Conservation (phyloP, 1,140 invertebrate species). For the Physella acuta region DNA sequence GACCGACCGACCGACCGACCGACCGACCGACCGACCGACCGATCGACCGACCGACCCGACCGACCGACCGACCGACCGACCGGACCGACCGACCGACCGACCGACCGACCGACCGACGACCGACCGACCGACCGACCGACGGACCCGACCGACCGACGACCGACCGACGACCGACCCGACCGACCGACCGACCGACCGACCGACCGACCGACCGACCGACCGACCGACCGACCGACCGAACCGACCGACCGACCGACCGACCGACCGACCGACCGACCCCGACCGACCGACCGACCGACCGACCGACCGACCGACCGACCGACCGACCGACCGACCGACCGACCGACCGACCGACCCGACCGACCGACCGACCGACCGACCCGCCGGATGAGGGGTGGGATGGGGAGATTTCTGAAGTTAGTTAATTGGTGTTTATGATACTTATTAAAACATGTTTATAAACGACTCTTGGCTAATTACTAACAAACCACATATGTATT, state of each 20-base stretch:
- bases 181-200: conserved; percentile 8
- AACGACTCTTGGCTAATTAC: too few relatives aligned
- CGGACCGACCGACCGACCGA: too few relatives aligned
- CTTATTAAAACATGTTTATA: too few relatives aligned
- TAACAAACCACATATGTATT: too few relatives aligned
- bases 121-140: conserved; percentile 9
- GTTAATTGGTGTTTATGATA: too few relatives aligned
- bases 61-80: too few relatives aligned
- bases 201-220: background rate
- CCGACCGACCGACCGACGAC: too few relatives aligned
- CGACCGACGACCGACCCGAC: conserved; percentile 9
- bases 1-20: conserved; percentile 7
- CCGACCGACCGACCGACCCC: background rate
- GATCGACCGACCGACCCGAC: too few relatives aligned
- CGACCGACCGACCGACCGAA: background rate
- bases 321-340: conserved; percentile 1
- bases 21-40: conserved; percentile 9
- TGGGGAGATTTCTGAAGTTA: too few relatives aligned
- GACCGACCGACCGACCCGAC: too few relatives aligned
- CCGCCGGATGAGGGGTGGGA: too few relatives aligned
- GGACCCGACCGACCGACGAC: conserved; percentile 7
- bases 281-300: conserved; percentile 1
- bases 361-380: conserved; percentile 3
- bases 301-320: conserved; percentile 4
- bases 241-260: background rate